These are phyloP conservation scores for Marronus borbonicus DNA, from an alignment of 2,888 invertebrate genomes.

Conservation along the genomic window DNA sequence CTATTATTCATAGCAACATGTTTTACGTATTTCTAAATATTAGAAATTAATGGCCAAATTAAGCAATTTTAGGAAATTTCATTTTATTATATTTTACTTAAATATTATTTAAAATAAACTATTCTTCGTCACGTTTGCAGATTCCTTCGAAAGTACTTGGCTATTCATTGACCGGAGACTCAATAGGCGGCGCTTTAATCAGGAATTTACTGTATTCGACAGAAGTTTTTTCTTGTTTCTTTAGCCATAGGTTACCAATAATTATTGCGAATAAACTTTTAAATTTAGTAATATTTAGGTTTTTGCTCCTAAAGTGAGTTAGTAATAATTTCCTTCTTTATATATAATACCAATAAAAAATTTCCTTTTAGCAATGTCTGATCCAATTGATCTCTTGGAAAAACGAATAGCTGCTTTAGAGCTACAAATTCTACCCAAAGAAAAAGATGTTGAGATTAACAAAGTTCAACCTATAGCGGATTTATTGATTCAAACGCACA, in stretches of 20 bases:
- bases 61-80: no score
- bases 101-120: no score
- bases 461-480: constrained; percentile 67
- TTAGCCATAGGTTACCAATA: not conserved
- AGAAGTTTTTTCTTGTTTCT: not conserved
- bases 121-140: no score
- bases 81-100: no score
- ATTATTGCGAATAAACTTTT: not conserved
- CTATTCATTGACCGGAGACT: no score
- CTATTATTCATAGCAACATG: no score
- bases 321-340: not conserved
- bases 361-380: constrained; percentile 48
- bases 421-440: constrained; percentile 67
- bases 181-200: no score
- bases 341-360: not conserved
- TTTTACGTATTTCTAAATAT: no score
- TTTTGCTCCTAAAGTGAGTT: not conserved
- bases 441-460: constrained; percentile 59
- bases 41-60: no score
- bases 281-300: not conserved
- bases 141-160: no score
- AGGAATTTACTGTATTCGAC: no score
- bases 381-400: constrained; percentile 68
- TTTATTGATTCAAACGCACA: constrained; percentile 70
- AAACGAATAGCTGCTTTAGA: constrained; percentile 71